Conservation (phyloP, 2,797 vertebrate species). For the Brachymystax lenok region DNA sequence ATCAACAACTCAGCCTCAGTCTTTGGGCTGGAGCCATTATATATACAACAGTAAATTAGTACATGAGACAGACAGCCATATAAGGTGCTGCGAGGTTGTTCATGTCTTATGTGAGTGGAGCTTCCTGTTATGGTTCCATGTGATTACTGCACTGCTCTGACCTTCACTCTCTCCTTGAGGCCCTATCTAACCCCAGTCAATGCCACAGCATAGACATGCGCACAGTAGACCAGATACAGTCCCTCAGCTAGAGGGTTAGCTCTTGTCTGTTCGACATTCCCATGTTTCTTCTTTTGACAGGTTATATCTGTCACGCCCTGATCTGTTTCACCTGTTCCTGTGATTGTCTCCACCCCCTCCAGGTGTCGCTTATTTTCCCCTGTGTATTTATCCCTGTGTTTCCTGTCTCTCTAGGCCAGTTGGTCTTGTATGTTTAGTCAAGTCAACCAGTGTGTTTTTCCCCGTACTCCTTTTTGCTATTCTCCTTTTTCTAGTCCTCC, state of each 20-base stretch:
- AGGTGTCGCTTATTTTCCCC: no score
- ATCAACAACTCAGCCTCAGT: slow-evolving; percentile 27
- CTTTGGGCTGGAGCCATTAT: slow-evolving; percentile 29
- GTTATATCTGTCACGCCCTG: background rate
- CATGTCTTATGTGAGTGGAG: slow-evolving; percentile 24
- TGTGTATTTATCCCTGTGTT: no score
- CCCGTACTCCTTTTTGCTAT: no score
- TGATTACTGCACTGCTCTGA: background rate
- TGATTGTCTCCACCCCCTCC: no score
- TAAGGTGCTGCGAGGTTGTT: slow-evolving; percentile 1
- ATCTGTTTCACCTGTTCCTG: no score
- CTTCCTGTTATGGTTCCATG: slow-evolving; percentile 23
- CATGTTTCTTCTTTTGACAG: background rate
- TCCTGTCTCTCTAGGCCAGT: no score
- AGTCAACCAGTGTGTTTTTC: no score
- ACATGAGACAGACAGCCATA: slow-evolving; percentile 6
- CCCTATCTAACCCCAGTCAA: background rate
- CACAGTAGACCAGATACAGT: slow-evolving; percentile 21
- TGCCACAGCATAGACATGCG: slow-evolving; percentile 25
- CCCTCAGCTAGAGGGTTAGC: background rate
- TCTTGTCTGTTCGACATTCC: background rate
- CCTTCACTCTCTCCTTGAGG: slow-evolving; percentile 24
- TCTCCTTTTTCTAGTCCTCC: no score
- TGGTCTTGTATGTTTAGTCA: no score
- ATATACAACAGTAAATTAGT: slow-evolving; percentile 31